A percentile compares a stretch with the other conserved stretches of the same genome.
Evolutionary conservation across 1,140 invertebrate genomes (phyloP).

Genomic region (Babylonia areolata): DNA sequence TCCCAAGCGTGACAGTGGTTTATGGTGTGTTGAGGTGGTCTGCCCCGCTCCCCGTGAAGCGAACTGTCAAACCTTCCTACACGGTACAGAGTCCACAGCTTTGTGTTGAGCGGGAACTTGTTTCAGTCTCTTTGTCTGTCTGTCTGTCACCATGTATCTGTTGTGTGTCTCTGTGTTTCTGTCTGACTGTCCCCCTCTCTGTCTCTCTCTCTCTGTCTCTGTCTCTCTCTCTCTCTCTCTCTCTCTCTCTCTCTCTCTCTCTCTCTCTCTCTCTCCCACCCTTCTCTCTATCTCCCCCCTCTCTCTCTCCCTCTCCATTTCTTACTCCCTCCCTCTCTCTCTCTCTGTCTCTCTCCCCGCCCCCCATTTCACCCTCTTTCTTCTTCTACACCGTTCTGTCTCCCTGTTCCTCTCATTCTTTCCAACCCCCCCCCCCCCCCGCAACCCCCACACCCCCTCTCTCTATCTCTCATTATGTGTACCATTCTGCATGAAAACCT

Average conservation of each 20-base stretch:
- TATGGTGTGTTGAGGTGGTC: too few species aligned
- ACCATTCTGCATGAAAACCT: background rate
- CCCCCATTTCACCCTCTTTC: too few species aligned
- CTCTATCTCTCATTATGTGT: constrained; percentile 12
- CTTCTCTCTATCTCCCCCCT: background rate
- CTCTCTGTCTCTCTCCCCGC: too few species aligned
- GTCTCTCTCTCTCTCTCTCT: constrained; percentile 7
- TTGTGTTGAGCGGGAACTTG: too few species aligned
- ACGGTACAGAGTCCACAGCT: too few species aligned
- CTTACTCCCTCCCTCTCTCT: background rate
- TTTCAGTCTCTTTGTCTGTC: background rate
- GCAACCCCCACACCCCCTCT: background rate
- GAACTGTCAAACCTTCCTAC: too few species aligned
- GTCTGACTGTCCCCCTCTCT: background rate
- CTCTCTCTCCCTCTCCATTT: background rate
- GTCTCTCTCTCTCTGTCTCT: constrained; percentile 24
- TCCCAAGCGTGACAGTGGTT: too few species aligned
- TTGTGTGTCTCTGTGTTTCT: background rate
- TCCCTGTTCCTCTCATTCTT: background rate
- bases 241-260: constrained; percentile 3
- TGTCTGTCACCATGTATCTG: too few species aligned
- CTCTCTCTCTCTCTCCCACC: background rate
- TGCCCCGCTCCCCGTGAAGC: too few species aligned
- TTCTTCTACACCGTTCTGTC: too few species aligned
- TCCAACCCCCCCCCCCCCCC: background rate